phyloP scores from a whole-genome alignment of 2,113 vertebrate species.

The Nyctibius bracteatus region DNA sequence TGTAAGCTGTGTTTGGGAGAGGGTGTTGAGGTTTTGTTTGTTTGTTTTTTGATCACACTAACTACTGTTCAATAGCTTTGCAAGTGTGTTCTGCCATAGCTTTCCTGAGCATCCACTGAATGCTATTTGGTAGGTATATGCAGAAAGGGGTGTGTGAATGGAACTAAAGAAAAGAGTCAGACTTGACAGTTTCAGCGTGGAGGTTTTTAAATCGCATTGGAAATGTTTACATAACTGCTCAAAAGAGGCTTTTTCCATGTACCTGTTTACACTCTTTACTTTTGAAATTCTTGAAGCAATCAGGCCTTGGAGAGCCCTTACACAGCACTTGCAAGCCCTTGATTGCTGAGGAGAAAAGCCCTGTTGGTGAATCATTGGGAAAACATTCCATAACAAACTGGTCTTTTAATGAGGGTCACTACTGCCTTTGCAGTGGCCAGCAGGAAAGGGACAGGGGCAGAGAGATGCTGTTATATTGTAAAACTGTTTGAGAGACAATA shows the following conservation, averaged over 20 bases:
- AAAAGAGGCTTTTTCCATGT: constrained; percentile 79
- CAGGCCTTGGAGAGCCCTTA: constrained; percentile 81
- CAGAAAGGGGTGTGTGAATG: not conserved
- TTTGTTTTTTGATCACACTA: not conserved
- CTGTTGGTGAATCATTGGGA: constrained; percentile 79
- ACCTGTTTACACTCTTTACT: constrained; percentile 91
- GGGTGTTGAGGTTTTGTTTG: not conserved
- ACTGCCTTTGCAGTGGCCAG: constrained; percentile 47
- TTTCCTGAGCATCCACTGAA: rapidly evolving
- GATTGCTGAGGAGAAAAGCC: constrained; percentile 70
- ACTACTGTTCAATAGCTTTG: rapidly evolving
- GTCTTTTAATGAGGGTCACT: constrained; percentile 82
- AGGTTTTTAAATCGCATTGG: constrained; percentile 44
- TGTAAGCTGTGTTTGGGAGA: too few species aligned
- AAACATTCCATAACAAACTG: constrained; percentile 79
- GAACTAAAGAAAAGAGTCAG: constrained; percentile 48
- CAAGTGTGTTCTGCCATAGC: not conserved
- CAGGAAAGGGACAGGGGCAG: not conserved
- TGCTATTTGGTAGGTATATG: not conserved
- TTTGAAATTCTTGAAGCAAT: constrained; percentile 78
- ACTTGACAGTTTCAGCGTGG: constrained; percentile 54
- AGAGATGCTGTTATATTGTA: constrained; percentile 49
- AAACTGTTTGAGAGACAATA: constrained; percentile 18
- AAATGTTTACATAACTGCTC: constrained; percentile 78
- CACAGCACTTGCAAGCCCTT: constrained; percentile 76